Conservation (phyloP, 2,797 vertebrate genomes). For the Mormyrus hasselquistii region DNA sequence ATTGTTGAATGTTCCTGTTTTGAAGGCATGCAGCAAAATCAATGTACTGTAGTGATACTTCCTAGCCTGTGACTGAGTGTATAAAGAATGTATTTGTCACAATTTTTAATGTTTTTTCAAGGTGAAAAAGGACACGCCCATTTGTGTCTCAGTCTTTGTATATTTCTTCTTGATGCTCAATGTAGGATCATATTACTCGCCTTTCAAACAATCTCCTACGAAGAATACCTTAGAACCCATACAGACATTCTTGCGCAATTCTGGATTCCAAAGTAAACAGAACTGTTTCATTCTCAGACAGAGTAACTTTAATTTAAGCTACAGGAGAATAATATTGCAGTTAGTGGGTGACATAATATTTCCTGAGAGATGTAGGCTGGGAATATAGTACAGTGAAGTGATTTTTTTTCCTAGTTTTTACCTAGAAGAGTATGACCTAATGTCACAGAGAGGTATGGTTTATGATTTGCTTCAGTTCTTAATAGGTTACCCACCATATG, state of each 20-base stretch:
- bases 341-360: slow-evolving; percentile 10
- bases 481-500: not conserved
- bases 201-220: not conserved
- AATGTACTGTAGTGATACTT: not conserved
- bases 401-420: not conserved
- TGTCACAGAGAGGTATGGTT: not conserved
- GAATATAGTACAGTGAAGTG: not conserved
- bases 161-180: not conserved
- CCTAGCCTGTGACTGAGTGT: not conserved
- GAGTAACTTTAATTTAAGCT: not conserved
- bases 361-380: not conserved
- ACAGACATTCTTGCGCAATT: not conserved
- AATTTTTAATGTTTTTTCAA: not conserved
- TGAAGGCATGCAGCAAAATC: not conserved
- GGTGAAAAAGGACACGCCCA: not conserved
- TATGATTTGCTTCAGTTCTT: not conserved
- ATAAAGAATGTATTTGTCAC: not conserved
- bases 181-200: not conserved
- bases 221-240: not conserved
- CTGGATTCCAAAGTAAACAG: slow-evolving; percentile 13
- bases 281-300: not conserved
- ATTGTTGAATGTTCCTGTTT: not conserved
- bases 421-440: slow-evolving; percentile 9
- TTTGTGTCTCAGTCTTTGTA: not conserved
- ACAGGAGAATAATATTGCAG: not conserved